Base-by-base conservation (phyloP, 2,113 vertebrate species). In the Siphamia tubifer region DNA sequence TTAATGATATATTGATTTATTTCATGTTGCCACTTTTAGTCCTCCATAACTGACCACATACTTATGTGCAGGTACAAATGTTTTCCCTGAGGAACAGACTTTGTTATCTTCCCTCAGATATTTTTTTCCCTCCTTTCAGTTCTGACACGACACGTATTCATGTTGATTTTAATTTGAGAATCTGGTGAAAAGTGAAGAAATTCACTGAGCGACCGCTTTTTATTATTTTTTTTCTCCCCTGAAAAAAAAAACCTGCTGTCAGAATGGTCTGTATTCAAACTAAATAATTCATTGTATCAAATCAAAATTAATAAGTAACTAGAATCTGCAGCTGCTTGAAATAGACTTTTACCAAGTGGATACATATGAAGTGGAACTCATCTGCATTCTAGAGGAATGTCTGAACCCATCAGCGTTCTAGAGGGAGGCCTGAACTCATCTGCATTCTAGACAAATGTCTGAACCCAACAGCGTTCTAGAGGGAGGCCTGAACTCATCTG, bases 21-120 rank as follows among this genome's bases (percentile, higher is more conserved):
- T n/a, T n/a, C n/a, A n/a, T n/a, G n/a, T n/a, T n/a, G n/a, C n/a
- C n/a, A n/a, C n/a, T n/a, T n/a, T n/a, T n/a, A n/a, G n/a, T n/a
- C n/a, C n/a, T n/a, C n/a, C n/a, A n/a, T n/a, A n/a, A n/a, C n/a
- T 44, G 82, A 87, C 85, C 84, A 64, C 49, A 36, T 49, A 71
- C 75, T 81, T 62, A 58, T 4, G 47, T 72, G 38, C 44, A 52
- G 67, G 67, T 58, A 68, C 66, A 56, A 84, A 76, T 52, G 54
- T 56, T 71, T 81, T 74, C 60, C 64, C 68, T 57, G 6, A 7
- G 30, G 54, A 81, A 43, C 47, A 70, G 69, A 10, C 53, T 66
- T 76, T 82, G 58, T 75, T 79, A 31, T 31, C 60, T 25, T 51
- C 60, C 38, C 11, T 24, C 36, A 79, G 60, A 71, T 57, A 27